Evolutionary conservation across 1,140 invertebrate genomes (phyloP), one percentile per base, ranked within the genome.

Genomic region (Drosophila equinoxialis): DNA sequence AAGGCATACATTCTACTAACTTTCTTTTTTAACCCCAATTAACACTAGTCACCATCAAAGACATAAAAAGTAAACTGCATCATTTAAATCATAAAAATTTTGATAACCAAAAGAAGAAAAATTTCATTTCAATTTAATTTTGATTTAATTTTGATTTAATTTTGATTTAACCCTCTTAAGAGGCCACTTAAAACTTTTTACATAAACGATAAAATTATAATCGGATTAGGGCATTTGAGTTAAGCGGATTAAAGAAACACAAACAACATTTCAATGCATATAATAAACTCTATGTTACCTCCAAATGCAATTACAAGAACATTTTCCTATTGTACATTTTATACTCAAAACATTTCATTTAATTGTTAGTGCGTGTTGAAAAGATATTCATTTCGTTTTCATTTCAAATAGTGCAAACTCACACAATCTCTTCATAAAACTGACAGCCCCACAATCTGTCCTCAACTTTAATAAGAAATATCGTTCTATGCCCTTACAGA

Each of bases 111-210:
- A 8, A 14, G 20, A 63, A 30, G 23, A 30, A 54, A 14, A 14
- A 39, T 54, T 68, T 7, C 17, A 61, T 33, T 58, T 10, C 2
- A 35, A 58, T 33, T 35, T 59, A 51, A 61, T 60, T 71, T 37
- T 57, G 13, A 17, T 13, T 14, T 68, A 62, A 72, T n/a, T n/a
- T n/a, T n/a, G n/a, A 58, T 33, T 35, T 59, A 51, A 61, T 60
- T 71, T 37, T 57, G 13, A 17, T 13, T 14, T 68, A 62, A 72
- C 68, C 70, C 70, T 62, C 51, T 72, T 62, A 71, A 33, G 37
- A 48, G 10, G 10, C 17, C 64, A 57, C 51, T 68, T 58, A 62
- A 68, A 62, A 58, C 45, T 45, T 39, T 42, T 68, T 62, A 42
- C 51, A 61, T 35, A 23, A 11, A 42, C 67, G 54, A 54, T 69